These are phyloP conservation scores for Chondrosia reniformis DNA, from an alignment of 37 sponge, comb jelly and placozoan genomes.

Conservation along the genomic window DNA sequence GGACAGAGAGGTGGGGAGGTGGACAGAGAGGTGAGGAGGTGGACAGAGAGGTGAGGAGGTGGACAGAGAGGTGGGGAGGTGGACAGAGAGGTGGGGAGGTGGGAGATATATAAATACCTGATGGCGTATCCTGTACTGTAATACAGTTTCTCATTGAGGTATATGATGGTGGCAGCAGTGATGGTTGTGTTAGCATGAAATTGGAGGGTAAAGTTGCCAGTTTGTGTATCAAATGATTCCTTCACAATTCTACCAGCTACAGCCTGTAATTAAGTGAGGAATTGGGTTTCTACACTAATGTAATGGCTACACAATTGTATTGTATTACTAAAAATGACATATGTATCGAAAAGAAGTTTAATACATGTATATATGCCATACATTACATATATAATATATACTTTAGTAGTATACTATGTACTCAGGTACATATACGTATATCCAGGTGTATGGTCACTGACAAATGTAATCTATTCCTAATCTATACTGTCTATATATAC, in stretches of 20 bases:
- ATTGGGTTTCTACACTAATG: too few species aligned
- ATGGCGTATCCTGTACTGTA: conserved; percentile 61
- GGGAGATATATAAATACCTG: too few species aligned
- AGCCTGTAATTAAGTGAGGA: conserved; percentile 31
- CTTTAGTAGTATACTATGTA: not conserved
- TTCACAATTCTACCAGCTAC: conserved; percentile 49
- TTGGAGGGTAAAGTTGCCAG: conserved; percentile 29
- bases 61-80: too few species aligned
- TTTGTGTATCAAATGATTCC: conserved; percentile 40
- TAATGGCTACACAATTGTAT: not conserved
- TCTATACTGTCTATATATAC: too few species aligned
- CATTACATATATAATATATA: not conserved
- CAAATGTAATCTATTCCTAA: too few species aligned
- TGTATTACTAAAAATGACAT: not conserved
- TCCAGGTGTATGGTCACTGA: not conserved
- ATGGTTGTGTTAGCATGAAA: conserved; percentile 20
- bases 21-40: too few species aligned
- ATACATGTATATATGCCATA: not conserved
- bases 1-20: too few species aligned
- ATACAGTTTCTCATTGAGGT: conserved; percentile 60
- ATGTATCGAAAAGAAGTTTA: not conserved
- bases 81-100: too few species aligned
- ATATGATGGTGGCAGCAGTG: conserved; percentile 38
- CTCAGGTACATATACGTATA: not conserved
- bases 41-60: too few species aligned